Conservation (phyloP, 2,888 invertebrate genomes). For the Ellobium chinense region DNA sequence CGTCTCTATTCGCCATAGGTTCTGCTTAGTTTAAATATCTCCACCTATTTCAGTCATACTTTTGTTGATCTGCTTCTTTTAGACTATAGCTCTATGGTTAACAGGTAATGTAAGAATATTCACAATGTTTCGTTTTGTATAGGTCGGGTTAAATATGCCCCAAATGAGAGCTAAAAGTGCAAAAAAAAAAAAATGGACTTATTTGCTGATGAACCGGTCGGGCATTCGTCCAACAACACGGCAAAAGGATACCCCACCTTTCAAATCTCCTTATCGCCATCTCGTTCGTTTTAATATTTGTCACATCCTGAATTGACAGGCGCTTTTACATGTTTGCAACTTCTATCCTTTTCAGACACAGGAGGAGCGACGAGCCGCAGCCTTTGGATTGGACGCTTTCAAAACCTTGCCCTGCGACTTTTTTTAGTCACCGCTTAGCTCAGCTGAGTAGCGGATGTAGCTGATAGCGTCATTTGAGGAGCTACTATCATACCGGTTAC, state of each 20-base stretch:
- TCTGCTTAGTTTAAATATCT: no score
- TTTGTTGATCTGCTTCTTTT: no score
- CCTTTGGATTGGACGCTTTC: neutral
- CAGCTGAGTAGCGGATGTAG: no score
- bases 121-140: no score
- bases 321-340: neutral
- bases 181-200: neutral
- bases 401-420: neutral
- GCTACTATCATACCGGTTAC: no score
- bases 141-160: neutral
- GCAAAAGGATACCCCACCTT: neutral
- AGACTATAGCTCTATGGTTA: no score
- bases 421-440: neutral
- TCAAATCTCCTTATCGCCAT: neutral
- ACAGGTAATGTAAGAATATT: no score
- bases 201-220: no score
- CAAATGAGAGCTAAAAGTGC: neutral
- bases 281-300: neutral
- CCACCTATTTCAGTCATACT: no score
- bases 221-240: slow-evolving; percentile 2
- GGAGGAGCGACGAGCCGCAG: neutral
- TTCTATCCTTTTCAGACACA: neutral
- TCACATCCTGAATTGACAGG: slow-evolving; percentile 9
- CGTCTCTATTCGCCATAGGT: no score
- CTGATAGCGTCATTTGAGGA: neutral